These are phyloP conservation scores for Mobula hypostoma DNA, from an alignment of 2,113 vertebrate species.

Conservation along the genomic window DNA sequence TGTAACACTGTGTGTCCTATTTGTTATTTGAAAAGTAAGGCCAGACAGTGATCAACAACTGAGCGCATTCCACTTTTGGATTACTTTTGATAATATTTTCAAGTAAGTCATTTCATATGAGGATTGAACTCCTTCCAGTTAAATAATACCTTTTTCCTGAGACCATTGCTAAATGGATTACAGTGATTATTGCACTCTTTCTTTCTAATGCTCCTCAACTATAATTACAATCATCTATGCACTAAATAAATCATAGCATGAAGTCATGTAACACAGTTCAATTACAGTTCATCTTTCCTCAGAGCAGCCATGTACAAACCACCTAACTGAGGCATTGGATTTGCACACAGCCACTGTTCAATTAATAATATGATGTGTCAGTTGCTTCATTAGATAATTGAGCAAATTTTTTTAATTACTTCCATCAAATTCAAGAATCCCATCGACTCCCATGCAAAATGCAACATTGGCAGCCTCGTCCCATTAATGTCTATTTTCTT, in stretches of 20 bases:
- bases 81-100: background rate
- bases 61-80: background rate
- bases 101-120: background rate
- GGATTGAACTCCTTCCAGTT: background rate
- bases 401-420: constrained; percentile 5
- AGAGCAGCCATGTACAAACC: background rate
- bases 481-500: background rate
- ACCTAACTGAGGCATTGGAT: background rate
- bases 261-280: background rate
- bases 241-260: background rate
- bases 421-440: constrained; percentile 21
- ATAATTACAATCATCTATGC: background rate
- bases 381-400: constrained; percentile 32
- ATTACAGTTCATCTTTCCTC: constrained; percentile 10
- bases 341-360: background rate
- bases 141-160: background rate
- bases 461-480: background rate
- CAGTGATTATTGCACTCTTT: background rate
- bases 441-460: constrained; percentile 10
- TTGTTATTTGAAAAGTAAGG: background rate
- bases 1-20: background rate
- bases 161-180: background rate
- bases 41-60: background rate
- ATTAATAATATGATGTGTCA: constrained; percentile 14
- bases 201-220: constrained; percentile 18